Base-by-base conservation (phyloP, 2,888 invertebrate species). In the Dugesia japonica region DNA sequence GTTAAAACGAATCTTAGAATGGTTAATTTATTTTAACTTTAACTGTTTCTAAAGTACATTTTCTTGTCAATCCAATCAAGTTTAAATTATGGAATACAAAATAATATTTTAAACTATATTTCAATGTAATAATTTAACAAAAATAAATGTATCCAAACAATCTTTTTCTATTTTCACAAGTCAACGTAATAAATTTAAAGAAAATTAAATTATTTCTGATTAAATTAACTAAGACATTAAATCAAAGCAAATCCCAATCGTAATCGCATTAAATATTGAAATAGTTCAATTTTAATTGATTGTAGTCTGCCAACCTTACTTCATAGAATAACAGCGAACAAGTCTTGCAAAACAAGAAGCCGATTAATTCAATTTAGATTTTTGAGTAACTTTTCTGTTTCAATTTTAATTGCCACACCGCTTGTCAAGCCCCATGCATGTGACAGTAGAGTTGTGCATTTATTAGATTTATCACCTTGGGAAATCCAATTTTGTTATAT, bases 151-250 rank as follows among this genome's bases (percentile, higher is more conserved):
- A 56, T 56, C 4, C 23, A 1, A 56, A 56, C 56, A 56, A 56
- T 56, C 56, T 13, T 56, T 56, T 56, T 31, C 13, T 56, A 9
- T 56, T 56, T 56, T 56, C 4, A 56, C 56, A 56, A 56, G 56
- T 56, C 56, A 56, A 56, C n/a, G 56, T 56, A 56, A 56, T 56
- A 56, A 56, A 56, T 56, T 56, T 56, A 56, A n/a, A 56, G 56
- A 56, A 56, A 56, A 56, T 56, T 56, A 56, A 56, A 56, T 56
- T 56, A 56, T 56, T 56, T 56, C 56, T 56, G 56, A 56, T 56
- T 56, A 56, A 56, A 56, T 56, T 56, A 56, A 56, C 56, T 56
- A 56, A 56, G 56, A 56, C 56, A 56, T 56, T 56, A 56, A 56
- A 56, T 56, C 56, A 56, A 56, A 56, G 56, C 56, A 56, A 56